These are phyloP conservation scores for Pollenia amentaria DNA, from an alignment of 2,888 invertebrate genomes.

Conservation along the genomic window DNA sequence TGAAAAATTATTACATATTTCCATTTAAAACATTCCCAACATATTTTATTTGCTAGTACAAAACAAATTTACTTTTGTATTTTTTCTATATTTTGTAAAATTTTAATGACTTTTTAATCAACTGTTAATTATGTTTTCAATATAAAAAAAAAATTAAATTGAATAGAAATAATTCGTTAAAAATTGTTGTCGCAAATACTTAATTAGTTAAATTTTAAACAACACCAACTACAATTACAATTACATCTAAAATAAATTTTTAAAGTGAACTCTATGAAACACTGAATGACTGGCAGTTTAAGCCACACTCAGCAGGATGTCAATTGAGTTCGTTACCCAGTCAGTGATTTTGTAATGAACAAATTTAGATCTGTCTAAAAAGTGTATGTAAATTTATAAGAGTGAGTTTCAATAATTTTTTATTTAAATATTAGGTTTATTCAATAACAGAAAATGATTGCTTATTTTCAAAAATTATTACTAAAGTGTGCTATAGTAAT, in stretches of 20 bases:
- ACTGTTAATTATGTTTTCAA: slow-evolving; percentile 3
- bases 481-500: no score
- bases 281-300: slow-evolving; percentile 40
- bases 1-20: neutral
- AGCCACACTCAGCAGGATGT: slow-evolving; percentile 57
- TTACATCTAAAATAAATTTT: neutral
- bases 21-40: no score
- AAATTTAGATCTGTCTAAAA: slow-evolving; percentile 22
- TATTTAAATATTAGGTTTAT: slow-evolving; percentile 22
- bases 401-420: neutral
- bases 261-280: neutral
- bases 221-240: neutral
- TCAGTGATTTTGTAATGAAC: slow-evolving; percentile 12
- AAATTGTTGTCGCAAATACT: neutral
- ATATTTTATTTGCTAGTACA: neutral
- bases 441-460: neutral
- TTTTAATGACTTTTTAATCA: slow-evolving; percentile 25
- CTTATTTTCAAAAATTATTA: no score
- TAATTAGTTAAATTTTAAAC: slow-evolving; percentile 36
- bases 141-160: neutral
- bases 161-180: neutral
- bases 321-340: slow-evolving; percentile 31
- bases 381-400: neutral
- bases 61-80: neutral
- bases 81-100: neutral